Conservation (phyloP, 2,113 vertebrate genomes). For the Hippotragus niger region DNA sequence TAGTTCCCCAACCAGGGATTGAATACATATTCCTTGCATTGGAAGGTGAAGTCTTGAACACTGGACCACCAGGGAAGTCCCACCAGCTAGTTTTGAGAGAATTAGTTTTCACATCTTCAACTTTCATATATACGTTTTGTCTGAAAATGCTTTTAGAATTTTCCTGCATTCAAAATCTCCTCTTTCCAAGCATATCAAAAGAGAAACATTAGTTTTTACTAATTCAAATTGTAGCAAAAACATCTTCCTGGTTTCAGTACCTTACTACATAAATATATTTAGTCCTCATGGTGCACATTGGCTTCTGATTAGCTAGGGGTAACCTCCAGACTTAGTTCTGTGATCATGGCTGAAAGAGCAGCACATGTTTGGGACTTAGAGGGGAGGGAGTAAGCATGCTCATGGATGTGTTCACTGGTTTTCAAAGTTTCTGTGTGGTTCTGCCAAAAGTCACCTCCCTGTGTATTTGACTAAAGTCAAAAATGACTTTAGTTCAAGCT, state of each 20-base stretch:
- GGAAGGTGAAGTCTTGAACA: background rate
- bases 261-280: background rate
- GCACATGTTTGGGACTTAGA: background rate
- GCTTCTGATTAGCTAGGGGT: background rate
- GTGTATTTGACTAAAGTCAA: background rate
- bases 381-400: background rate
- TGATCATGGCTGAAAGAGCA: background rate
- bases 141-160: background rate
- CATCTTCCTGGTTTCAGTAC: background rate
- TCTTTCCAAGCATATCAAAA: background rate
- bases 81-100: background rate
- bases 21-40: background rate
- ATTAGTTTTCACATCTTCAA: background rate
- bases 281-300: rapidly evolving
- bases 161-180: background rate
- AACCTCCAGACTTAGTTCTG: background rate
- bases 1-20: background rate
- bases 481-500: background rate
- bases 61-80: background rate
- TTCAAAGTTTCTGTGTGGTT: background rate
- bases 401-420: rapidly evolving
- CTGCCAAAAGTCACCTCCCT: background rate
- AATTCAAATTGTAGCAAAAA: background rate
- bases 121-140: background rate
- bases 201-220: background rate